These are phyloP conservation scores for Selene dorsalis DNA, from an alignment of 2,797 vertebrate genomes.

Conservation along the genomic window DNA sequence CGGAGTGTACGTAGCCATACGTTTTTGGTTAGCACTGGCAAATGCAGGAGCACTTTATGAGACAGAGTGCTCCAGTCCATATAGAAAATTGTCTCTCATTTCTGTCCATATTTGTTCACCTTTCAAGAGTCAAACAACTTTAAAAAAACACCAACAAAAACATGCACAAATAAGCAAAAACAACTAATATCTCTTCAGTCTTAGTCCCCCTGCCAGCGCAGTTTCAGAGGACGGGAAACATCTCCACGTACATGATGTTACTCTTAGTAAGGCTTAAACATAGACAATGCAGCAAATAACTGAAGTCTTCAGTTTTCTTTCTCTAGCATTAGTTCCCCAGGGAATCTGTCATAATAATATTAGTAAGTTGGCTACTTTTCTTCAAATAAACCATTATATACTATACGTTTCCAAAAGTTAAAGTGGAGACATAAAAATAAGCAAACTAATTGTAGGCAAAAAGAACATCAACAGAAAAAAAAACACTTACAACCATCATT, in stretches of 20 bases:
- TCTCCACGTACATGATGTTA: slow-evolving; percentile 23
- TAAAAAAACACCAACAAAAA: slow-evolving; percentile 58
- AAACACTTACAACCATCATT: slow-evolving; percentile 76
- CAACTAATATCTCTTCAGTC: slow-evolving; percentile 74
- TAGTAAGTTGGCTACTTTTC: slow-evolving; percentile 47
- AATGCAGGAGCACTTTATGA: slow-evolving; percentile 47
- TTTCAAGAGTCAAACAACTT: slow-evolving; percentile 63
- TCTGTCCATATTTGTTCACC: slow-evolving; percentile 78
- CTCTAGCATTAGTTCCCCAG: slow-evolving; percentile 37
- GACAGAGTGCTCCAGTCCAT: slow-evolving; percentile 52
- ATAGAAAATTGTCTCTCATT: slow-evolving; percentile 52
- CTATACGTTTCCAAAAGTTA: slow-evolving; percentile 48
- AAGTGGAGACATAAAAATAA: slow-evolving; percentile 45
- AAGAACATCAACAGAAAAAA: slow-evolving; percentile 65
- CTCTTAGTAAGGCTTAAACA: slow-evolving; percentile 23
- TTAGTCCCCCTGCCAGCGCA: slow-evolving; percentile 57
- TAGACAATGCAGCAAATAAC: slow-evolving; percentile 15
- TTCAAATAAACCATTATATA: slow-evolving; percentile 48
- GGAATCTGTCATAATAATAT: slow-evolving; percentile 50
- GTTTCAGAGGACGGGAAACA: slow-evolving; percentile 52
- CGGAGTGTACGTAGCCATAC: slow-evolving; percentile 51
- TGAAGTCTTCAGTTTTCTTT: slow-evolving; percentile 51
- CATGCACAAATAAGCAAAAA: slow-evolving; percentile 56
- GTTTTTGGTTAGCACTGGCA: slow-evolving; percentile 44
- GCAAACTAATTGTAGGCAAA: slow-evolving; percentile 83